Percentiles rank a stretch among this genome's conserved stretches.
Conservation (phyloP, 1,140 invertebrate genomes). For the Spodoptera litura region DNA sequence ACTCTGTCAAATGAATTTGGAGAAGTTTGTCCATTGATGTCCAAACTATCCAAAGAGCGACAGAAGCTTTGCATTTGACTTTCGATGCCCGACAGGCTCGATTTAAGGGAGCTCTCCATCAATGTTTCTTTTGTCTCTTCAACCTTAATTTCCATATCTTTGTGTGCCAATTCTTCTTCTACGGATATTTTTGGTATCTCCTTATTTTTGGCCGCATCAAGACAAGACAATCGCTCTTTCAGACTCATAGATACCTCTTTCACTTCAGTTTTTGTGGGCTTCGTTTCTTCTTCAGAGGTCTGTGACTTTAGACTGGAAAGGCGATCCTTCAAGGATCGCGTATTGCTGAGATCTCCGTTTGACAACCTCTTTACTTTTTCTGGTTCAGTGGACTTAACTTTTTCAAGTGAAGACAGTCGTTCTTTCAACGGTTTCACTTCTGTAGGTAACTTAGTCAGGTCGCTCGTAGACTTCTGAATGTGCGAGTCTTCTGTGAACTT, state of each 20-base stretch:
- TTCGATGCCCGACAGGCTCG: constrained; percentile 76
- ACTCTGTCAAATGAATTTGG: constrained; percentile 88
- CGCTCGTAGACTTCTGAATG: constrained; percentile 78
- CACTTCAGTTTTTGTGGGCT: constrained; percentile 75
- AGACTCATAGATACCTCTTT: constrained; percentile 85
- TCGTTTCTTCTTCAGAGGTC: constrained; percentile 82
- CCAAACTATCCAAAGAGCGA: constrained; percentile 89
- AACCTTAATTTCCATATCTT: constrained; percentile 70
- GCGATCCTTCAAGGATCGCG: constrained; percentile 86
- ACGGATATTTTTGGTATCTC: constrained; percentile 83
- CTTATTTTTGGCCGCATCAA: constrained; percentile 85
- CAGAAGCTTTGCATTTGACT: constrained; percentile 87
- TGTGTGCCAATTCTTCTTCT: constrained; percentile 74
- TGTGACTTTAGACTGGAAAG: constrained; percentile 87
- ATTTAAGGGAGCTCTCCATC: constrained; percentile 77
- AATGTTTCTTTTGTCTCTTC: constrained; percentile 68
- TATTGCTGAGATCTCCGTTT: constrained; percentile 84
- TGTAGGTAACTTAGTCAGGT: constrained; percentile 86
- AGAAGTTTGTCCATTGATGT: constrained; percentile 84
- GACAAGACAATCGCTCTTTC: constrained; percentile 86
- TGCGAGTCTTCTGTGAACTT: constrained; percentile 84
- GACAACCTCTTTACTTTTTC: constrained; percentile 83
- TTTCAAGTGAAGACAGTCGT: constrained; percentile 88
- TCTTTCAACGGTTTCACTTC: constrained; percentile 89
- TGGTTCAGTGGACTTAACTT: constrained; percentile 85